Evolutionary conservation across 2,888 invertebrate species (phyloP), one percentile per base, ranked within the genome.

Genomic region (Stegana nigrithorax): DNA sequence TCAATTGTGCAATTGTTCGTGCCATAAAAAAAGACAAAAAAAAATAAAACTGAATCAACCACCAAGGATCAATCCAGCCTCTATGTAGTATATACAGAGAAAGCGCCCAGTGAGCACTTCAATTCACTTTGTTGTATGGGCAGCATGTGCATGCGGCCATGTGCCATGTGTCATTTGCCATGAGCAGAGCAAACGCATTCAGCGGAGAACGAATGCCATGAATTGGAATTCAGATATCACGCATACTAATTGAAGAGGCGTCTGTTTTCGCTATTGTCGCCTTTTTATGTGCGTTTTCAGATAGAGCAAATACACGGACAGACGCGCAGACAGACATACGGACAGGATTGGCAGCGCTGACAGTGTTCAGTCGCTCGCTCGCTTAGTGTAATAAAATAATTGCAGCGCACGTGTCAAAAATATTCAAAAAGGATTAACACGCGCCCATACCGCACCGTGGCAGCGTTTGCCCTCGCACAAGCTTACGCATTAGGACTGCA

Each of bases 321-420:
- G n/a, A n/a, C n/a, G n/a, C n/a, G n/a, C n/a, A n/a, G n/a, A n/a
- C n/a, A n/a, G n/a, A n/a, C n/a, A n/a, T n/a, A n/a, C n/a, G n/a
- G n/a, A n/a, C n/a, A n/a, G 69, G 73, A 71, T 56, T 67, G 53
- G 8, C 27, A 39, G 50, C 51, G 23, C 25, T 19, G 62, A 21
- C 47, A 39, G 55, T 14, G 53, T 57, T 66, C 66, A 70, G 67
- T 50, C 27, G 47, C 50, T 44, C 29, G 32, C 50, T 60, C 36
- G 51, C 42, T n/a, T 27, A 36, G 67, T 68, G 76, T 81, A 81
- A 83, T 79, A 78, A 80, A 82, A 81, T 80, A 81, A 83, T 82
- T 82, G 78, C 78, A 80, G 68, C 69, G 73, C 81, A 83, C 82
- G 83, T 82, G 82, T 71, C 83, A 78, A 73, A 77, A 81, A 81